Conservation (phyloP, 2,113 vertebrate genomes). For the Cromileptes altivelis region DNA sequence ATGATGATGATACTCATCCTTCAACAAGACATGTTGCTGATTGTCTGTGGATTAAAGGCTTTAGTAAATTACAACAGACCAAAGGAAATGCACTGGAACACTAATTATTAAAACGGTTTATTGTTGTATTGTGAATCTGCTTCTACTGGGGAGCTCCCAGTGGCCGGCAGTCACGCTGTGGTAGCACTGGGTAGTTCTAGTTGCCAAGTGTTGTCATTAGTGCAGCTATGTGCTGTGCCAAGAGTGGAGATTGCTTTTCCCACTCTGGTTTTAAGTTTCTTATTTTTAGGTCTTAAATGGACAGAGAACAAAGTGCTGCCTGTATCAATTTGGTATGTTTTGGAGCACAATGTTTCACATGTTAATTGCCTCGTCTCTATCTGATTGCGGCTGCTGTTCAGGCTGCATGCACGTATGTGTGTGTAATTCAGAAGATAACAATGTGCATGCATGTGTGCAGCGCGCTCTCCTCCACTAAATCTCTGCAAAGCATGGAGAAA, state of each 20-base stretch:
- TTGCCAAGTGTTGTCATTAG: slow-evolving; percentile 42
- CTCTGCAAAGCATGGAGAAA: slow-evolving; percentile 42
- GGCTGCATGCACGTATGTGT: neutral
- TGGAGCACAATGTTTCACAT: slow-evolving; percentile 33
- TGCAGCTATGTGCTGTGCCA: slow-evolving; percentile 8
- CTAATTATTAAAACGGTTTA: slow-evolving; percentile 25
- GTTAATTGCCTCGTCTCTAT: slow-evolving; percentile 41
- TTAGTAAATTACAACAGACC: slow-evolving; percentile 7
- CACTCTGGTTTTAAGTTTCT: slow-evolving; percentile 35
- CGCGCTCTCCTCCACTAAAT: slow-evolving; percentile 18
- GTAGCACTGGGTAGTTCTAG: slow-evolving; percentile 6
- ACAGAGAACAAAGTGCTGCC: slow-evolving; percentile 41
- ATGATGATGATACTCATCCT: slow-evolving; percentile 1
- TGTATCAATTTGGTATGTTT: slow-evolving; percentile 45
- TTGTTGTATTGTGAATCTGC: neutral
- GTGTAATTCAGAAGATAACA: slow-evolving; percentile 28
- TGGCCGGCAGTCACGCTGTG: slow-evolving; percentile 24
- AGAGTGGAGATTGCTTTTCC: slow-evolving; percentile 31
- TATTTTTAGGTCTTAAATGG: slow-evolving; percentile 54
- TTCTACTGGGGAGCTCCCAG: slow-evolving; percentile 27
- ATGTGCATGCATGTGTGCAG: slow-evolving; percentile 25
- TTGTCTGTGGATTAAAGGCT: slow-evolving; percentile 13
- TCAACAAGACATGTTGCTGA: neutral
- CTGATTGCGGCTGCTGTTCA: slow-evolving; percentile 39
- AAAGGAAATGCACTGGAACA: neutral